These are phyloP conservation scores for Oreochromis grahami DNA, from an alignment of 2,797 vertebrate species.

Conservation along the genomic window DNA sequence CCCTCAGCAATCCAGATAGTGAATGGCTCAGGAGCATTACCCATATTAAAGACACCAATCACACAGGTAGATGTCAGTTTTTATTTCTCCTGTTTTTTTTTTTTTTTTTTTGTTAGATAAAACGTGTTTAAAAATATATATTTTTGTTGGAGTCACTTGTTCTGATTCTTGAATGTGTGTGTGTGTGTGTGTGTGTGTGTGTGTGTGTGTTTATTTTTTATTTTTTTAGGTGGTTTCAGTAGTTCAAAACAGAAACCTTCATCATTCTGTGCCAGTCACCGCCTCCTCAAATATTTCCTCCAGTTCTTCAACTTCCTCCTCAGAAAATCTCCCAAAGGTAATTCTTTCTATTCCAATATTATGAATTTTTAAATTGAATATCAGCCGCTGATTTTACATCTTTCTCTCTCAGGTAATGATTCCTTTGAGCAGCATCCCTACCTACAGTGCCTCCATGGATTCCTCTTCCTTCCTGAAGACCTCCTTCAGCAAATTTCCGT, in stretches of 20 bases:
- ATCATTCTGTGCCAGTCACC: slow-evolving; percentile 69
- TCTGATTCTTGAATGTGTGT: neutral
- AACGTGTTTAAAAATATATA: neutral
- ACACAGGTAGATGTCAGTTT: slow-evolving; percentile 73
- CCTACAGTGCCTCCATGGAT: slow-evolving; percentile 95
- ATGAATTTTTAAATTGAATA: neutral
- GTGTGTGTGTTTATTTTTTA: neutral
- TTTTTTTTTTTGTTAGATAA: neutral
- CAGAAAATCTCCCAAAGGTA: slow-evolving; percentile 92
- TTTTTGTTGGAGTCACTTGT: neutral
- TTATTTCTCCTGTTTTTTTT: neutral
- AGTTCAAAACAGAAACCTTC: slow-evolving; percentile 74
- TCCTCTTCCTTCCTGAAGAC: slow-evolving; percentile 95
- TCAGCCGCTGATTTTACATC: neutral
- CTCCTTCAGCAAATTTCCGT: slow-evolving; percentile 97
- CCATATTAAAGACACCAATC: slow-evolving; percentile 87
- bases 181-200: too few species aligned
- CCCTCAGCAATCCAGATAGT: slow-evolving; percentile 81
- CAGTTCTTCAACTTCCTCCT: slow-evolving; percentile 48
- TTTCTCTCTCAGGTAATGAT: slow-evolving; percentile 91
- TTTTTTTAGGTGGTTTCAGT: slow-evolving; percentile 81
- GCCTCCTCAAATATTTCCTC: slow-evolving; percentile 59
- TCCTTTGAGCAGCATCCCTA: slow-evolving; percentile 97
- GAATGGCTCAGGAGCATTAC: slow-evolving; percentile 87
- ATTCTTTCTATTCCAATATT: neutral